Evolutionary conservation across 2,113 vertebrate species (phyloP).

Genomic region (Bubo bubo): DNA sequence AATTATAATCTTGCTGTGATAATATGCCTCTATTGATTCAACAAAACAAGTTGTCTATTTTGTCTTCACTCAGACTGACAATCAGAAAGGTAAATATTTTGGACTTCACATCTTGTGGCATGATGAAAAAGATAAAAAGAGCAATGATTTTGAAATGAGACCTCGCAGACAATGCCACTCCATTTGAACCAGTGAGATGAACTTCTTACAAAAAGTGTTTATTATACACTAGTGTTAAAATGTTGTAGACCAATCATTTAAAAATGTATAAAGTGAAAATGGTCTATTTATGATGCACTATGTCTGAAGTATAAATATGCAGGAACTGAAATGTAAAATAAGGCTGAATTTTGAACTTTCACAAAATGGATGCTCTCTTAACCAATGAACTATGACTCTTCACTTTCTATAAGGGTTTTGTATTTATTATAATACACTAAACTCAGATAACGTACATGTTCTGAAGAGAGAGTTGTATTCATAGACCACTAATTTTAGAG

Average conservation of each 20-base stretch:
- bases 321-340: constrained; percentile 7
- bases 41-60: constrained; percentile 77
- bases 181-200: constrained; percentile 52
- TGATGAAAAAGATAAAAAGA: constrained; percentile 64
- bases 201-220: constrained; percentile 35
- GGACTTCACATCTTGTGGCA: constrained; percentile 71
- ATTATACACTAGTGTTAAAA: constrained; percentile 32
- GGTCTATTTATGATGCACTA: not conserved
- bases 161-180: constrained; percentile 46
- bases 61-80: constrained; percentile 70
- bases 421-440: not conserved
- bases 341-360: not conserved
- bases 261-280: not conserved
- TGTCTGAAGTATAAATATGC: not conserved
- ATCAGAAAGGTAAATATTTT: constrained; percentile 76
- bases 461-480: not conserved
- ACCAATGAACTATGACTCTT: not conserved
- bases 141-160: constrained; percentile 71
- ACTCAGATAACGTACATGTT: not conserved
- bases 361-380: not conserved
- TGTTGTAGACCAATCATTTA: not conserved
- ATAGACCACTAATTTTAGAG: not conserved
- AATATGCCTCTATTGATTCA: constrained; percentile 78
- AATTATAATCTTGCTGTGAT: constrained; percentile 83
- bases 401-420: not conserved